Evolutionary conservation across 2,888 invertebrate genomes (phyloP), one percentile per base, ranked within the genome.

Genomic region (Parascotia fuliginaria): DNA sequence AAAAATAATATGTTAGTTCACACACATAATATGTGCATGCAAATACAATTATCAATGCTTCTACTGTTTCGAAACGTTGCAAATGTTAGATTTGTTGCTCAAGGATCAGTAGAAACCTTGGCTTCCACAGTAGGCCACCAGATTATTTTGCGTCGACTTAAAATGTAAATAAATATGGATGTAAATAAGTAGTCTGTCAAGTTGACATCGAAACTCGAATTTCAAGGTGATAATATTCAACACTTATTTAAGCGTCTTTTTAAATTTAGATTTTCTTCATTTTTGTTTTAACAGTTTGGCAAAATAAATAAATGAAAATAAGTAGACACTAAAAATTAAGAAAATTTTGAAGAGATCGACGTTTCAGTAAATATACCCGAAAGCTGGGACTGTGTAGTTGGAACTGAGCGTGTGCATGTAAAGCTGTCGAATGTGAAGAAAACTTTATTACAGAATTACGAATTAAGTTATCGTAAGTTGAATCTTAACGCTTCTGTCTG

Each of bases 1-100:
- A 19, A 19, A 19, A 19, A 19, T 19, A 44, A 42, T 42, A 34
- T 45, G 36, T 40, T 48, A 16, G 15, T 42, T 32, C 19, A 48
- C 7, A 32, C 31, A 45, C 36, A 42, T 29, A 52, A 45, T 48
- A 44, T 28, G 27, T 27, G 12, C 31, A 42, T 31, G 32, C 13
- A 42, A 62, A 57, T 46, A 43, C 31, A 13, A 32, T 56, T 41
- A 48, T 58, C 33, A 31, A 22, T 48, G 14, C 32, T 47, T 40
- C 45, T 31, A 12, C 39, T 42, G 14, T 52, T 47, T 56, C 3
- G 27, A 39, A 33, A 44, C 31, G 32, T 33, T 27, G 24, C 12
- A 41, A 59, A 45, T 28, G 9, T 45, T 16, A 42, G 24, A 38
- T 31, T 36, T 32, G 39, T 31, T 12, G 14, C 39, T 44, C 56